Base-by-base conservation (phyloP, 2,113 vertebrate species). In the Pimephales promelas region DNA sequence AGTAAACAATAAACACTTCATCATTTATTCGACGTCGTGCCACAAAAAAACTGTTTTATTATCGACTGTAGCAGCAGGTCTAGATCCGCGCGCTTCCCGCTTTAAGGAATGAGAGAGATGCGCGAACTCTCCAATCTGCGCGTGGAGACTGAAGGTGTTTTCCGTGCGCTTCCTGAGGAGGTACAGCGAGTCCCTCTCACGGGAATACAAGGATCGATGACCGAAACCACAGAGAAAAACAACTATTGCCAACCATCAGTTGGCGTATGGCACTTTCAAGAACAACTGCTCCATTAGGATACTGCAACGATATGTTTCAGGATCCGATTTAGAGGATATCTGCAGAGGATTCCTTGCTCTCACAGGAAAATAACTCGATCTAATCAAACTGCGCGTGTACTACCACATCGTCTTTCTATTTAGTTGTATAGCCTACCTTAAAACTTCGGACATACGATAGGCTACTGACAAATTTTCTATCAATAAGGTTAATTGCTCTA, bases 91-190 rank as follows among this genome's bases (percentile, higher is more conserved):
- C 90, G 86, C 85, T 90, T 85, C 88, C 85, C 80, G 77, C 43
- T 81, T 79, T 40, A 87, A 85, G 73, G 86, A 79, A 83, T 84
- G 85, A 31, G 71, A 87, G 84, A 89, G 87, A 78, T 84, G 91
- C 88, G 90, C 85, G 61, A 56, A 79, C 83, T 77, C 89, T 87
- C 84, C 81, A 77, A 57, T 81, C 59, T 86, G 61, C 47, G 86
- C 61, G 89, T 88, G 87, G 85, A 89, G 68, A 88, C 86, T 86
- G 92, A 89, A 92, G 93, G 94, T 92, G 94, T 94, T 90, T 70
- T 92, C 90, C 84, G 84, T 82, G 91, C 88, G 88, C 91, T 94
- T 94, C 93, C 89, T 92, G 92, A 90, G 91, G 90, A 92, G 94
- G 93, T 59, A 89, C 93, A 91, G 92, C 90, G 85, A 89, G 84